phyloP scores from a whole-genome alignment of 2,113 vertebrate genomes.

The Atractosteus spatula region DNA sequence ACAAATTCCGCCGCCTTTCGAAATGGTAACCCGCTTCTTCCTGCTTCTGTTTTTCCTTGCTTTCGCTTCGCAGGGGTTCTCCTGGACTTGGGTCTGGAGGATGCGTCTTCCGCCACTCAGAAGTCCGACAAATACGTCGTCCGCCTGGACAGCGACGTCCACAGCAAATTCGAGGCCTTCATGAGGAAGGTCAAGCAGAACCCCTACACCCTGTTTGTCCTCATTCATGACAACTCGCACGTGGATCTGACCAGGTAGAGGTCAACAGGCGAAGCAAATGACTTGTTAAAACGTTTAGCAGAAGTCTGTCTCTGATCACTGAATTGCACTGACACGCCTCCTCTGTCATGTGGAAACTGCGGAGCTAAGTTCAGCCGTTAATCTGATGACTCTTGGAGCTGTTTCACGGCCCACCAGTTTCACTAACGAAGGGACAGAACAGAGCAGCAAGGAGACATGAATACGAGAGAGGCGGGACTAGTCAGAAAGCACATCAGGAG shows the following conservation, averaged over 20 bases:
- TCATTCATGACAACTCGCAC: constrained; percentile 94
- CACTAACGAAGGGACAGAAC: too few species aligned
- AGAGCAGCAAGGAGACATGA: too few species aligned
- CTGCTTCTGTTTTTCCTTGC: neutral
- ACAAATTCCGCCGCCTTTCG: too few species aligned
- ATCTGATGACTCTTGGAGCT: too few species aligned
- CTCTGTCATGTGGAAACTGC: too few species aligned
- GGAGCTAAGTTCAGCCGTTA: too few species aligned
- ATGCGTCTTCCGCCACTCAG: constrained; percentile 71
- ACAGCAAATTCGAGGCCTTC: constrained; percentile 90
- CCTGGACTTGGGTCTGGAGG: constrained; percentile 91
- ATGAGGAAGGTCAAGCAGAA: constrained; percentile 93
- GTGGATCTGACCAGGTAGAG: constrained; percentile 91
- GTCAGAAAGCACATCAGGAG: too few species aligned
- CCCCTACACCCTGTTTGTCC: constrained; percentile 91
- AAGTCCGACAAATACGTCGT: constrained; percentile 90
- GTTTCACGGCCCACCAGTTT: too few species aligned
- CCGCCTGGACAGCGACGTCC: constrained; percentile 85
- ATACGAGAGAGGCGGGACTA: too few species aligned
- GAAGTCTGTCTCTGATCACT: constrained; percentile 6
- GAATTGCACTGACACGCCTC: too few species aligned
- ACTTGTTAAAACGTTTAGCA: neutral
- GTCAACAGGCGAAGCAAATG: neutral
- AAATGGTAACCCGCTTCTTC: neutral
- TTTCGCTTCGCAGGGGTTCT: constrained; percentile 77